Evolutionary conservation across 2,113 vertebrate species (phyloP).

Genomic region (Pituophis catenifer): DNA sequence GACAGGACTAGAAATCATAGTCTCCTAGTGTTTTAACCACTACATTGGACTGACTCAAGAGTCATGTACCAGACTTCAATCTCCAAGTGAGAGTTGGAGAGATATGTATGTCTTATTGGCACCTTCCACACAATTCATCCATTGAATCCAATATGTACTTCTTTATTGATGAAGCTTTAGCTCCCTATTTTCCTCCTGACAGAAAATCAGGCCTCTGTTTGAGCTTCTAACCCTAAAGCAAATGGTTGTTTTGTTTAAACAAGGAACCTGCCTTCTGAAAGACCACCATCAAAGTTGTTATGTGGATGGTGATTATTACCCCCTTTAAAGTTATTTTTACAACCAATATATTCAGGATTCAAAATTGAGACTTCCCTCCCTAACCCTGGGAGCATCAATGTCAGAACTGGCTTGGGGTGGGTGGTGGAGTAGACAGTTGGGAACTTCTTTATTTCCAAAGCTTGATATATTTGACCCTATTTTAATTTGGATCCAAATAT

Average conservation of each 20-base stretch:
- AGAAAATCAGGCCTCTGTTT: neutral
- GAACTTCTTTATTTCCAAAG: neutral
- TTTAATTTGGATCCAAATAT: neutral
- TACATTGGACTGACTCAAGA: neutral
- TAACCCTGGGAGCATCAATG: neutral
- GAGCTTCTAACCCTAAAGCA: neutral
- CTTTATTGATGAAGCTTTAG: neutral
- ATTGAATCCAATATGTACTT: neutral
- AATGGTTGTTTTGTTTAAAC: neutral
- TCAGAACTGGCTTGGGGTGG: neutral
- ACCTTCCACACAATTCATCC: neutral
- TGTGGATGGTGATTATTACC: neutral
- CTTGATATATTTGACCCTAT: neutral
- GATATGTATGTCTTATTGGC: neutral
- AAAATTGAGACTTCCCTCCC: neutral
- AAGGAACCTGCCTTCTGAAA: neutral
- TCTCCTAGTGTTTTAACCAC: neutral
- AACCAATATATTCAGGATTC: neutral
- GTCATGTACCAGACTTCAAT: neutral
- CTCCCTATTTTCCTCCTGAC: neutral
- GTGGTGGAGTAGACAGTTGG: neutral
- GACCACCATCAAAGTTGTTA: neutral
- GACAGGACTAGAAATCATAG: neutral
- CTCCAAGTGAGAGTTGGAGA: neutral
- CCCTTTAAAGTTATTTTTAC: neutral